Evolutionary conservation across 2,113 vertebrate species (phyloP).

Genomic region (Dissostichus mawsoni): DNA sequence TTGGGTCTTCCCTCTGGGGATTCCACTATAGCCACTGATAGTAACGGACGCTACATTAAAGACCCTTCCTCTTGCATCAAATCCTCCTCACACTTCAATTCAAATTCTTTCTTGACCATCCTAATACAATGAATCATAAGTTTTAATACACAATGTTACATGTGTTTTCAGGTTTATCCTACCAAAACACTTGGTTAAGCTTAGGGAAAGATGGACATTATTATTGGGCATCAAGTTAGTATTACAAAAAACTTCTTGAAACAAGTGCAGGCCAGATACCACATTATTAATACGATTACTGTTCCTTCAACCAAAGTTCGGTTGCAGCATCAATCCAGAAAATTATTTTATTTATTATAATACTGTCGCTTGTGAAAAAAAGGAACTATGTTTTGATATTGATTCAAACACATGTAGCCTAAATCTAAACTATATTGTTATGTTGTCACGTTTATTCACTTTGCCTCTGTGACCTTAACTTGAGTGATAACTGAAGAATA

Average conservation of each 20-base stretch:
- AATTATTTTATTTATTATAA: no score
- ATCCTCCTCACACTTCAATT: background rate
- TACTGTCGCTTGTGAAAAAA: no score
- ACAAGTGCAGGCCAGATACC: no score
- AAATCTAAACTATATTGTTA: background rate
- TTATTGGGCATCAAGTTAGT: background rate
- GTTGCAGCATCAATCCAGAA: background rate
- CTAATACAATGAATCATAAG: background rate
- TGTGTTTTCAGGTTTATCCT: background rate
- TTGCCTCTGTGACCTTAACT: no score
- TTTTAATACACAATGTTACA: background rate
- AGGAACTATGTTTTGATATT: background rate
- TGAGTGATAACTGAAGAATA: no score
- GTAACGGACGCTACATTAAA: background rate
- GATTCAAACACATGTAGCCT: background rate
- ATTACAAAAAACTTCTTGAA: background rate
- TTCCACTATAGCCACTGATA: background rate
- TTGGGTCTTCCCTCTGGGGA: background rate
- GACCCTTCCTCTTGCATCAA: background rate
- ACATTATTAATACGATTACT: background rate
- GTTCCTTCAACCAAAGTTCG: no score
- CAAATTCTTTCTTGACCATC: background rate
- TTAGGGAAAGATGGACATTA: background rate
- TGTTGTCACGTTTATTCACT: no score
- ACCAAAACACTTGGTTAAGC: background rate